Base-by-base conservation (phyloP, 2,888 invertebrate species). In the Lamellibrachia satsuma region DNA sequence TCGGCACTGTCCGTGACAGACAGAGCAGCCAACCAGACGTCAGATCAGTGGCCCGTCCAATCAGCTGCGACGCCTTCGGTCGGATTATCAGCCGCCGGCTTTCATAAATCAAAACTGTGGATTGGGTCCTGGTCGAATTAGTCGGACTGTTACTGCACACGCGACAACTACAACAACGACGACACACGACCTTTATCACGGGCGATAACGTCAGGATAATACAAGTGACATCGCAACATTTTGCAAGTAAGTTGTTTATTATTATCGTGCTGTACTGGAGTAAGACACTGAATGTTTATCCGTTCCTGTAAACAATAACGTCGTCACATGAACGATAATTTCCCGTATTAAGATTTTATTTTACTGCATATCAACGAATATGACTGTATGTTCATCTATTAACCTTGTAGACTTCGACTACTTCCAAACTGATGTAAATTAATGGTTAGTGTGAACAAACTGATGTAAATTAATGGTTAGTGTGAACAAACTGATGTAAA, bases 151-250 rank as follows among this genome's bases (percentile, higher is more conserved):
- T 75, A 75, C 22, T 75, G 75, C n/a, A 22, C 3, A 75, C 22
- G 75, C 75, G 75, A 75, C 75, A 22, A 75, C 75, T 75, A 75
- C 75, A 75, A 75, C 75, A 22, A 75, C 75, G 75, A 75, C 75
- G 75, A 75, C 75, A 75, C 22, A 4, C 75, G 2, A 7, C 57
- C 39, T 39, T 39, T 39, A 15, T 2, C 57, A 57, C 3, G 2
- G 22, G 22, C 75, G 75, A 75, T 6, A 75, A 75, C 75, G 22
- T 6, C 22, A 22, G 75, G 75, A 75, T 22, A 75, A 15, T n/a
- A 22, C n/a, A 22, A n/a, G 75, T 3, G 22, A 75, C 22, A 15
- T 75, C 75, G 75, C 2, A 15, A 75, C 15, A 22, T 3, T 22
- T 75, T 22, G n/a, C 75, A 75, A 75, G 75, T 75, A 75, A 75